A percentile compares a stretch with the other conserved stretches of the same genome.
These are phyloP conservation scores for Etheostoma perlongum DNA, from an alignment of 2,797 vertebrate genomes.

Conservation along the genomic window DNA sequence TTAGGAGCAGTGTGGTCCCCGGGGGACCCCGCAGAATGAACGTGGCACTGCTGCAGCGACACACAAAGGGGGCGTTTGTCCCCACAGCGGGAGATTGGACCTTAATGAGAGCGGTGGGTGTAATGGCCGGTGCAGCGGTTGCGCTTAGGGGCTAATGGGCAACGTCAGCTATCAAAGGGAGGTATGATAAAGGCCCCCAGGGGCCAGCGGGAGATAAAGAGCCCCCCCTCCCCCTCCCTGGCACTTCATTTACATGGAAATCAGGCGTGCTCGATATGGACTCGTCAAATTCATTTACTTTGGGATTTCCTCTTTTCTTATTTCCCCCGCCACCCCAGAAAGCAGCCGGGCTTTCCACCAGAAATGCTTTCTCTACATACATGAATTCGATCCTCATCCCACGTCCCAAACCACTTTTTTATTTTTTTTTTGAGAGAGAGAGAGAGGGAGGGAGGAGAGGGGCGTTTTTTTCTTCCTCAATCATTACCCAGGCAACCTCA, in stretches of 20 bases:
- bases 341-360: constrained; percentile 70
- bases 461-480: constrained; percentile 84
- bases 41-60: constrained; percentile 68
- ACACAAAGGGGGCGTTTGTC: constrained; percentile 84
- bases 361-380: constrained; percentile 78
- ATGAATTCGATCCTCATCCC: constrained; percentile 75
- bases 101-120: constrained; percentile 82
- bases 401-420: constrained; percentile 68
- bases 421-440: constrained; percentile 33
- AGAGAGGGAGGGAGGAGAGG: constrained; percentile 69
- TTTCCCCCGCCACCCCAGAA: constrained; percentile 60
- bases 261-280: constrained; percentile 83
- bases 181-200: constrained; percentile 75
- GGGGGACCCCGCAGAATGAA: constrained; percentile 71
- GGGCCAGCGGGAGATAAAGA: constrained; percentile 72
- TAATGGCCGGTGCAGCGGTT: constrained; percentile 69
- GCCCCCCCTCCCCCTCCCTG: constrained; percentile 22
- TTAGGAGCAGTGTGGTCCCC: constrained; percentile 74
- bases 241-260: constrained; percentile 86
- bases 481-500: constrained; percentile 89
- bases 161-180: constrained; percentile 83
- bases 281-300: constrained; percentile 86
- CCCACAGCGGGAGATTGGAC: constrained; percentile 76
- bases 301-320: constrained; percentile 73
- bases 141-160: constrained; percentile 77